Base-by-base conservation (phyloP, 2,113 vertebrate genomes). In the Pelecanoides urinatrix region DNA sequence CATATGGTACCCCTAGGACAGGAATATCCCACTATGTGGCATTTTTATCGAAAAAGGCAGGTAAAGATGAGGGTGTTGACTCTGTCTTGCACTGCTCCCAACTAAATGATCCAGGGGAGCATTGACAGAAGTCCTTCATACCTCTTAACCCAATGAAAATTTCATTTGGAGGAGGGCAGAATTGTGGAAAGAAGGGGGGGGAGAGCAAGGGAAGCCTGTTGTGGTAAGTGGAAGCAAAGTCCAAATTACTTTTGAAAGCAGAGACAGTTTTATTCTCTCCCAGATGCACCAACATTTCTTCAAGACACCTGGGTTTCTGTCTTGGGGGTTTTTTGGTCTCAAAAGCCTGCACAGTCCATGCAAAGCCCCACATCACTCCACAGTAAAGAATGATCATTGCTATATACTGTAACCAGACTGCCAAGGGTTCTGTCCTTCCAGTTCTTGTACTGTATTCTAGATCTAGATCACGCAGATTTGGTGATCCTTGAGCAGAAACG, bases 391-490 rank as follows among this genome's bases (percentile, higher is more conserved):
- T 0, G 61, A 74, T 23, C 16, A 13, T 6, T 16, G 14, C 50
- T 49, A 40, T 2, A 50, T 79, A 8, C 50, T 27, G 27, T 5
- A 29, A 55, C 44, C 38, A 53, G 40, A 8, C 16, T 29, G 22
- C 27, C 58, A 38, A 36, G 56, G 10, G 22, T 1, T 26, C 50
- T 11, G 13, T 36, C 65, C 78, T 74, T 30, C 40, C 50, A 42
- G 32, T 2, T 80, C 36, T 13, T 22, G 30, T 5, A 20, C 44
- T 7, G 36, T 1, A 22, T 26, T 78, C 79, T 26, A 32, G 3
- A 61, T 13, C 45, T 17, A 14, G 7, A n/a, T 81, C 66, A 9
- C 0, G 1, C 1, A 58, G 25, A 70, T 17, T 0, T 18, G 36
- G 55, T 16, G 16, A 79, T 53, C 42, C 40, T 10, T 2, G 5